phyloP scores from a whole-genome alignment of 2,113 vertebrate species.

The Clarias batrachus region DNA sequence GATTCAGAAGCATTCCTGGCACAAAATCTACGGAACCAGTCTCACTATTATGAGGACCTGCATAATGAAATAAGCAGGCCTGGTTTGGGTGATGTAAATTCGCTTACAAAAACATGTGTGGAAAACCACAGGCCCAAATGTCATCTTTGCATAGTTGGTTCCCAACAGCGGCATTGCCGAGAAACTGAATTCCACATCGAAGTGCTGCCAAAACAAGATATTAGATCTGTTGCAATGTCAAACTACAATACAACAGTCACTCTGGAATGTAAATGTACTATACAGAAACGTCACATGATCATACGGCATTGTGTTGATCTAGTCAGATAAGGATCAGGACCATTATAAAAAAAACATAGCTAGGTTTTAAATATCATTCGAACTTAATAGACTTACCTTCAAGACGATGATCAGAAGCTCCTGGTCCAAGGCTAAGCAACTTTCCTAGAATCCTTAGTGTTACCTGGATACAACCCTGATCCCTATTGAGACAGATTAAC shows the following conservation, averaged over 20 bases:
- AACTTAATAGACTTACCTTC: conserved; percentile 64
- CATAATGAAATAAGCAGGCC: conserved; percentile 39
- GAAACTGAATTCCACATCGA: conserved; percentile 90
- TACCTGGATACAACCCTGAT: conserved; percentile 69
- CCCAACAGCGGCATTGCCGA: conserved; percentile 89
- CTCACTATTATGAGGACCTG: conserved; percentile 13
- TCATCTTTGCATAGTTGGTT: conserved; percentile 84
- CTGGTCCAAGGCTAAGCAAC: conserved; percentile 55
- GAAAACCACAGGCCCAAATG: conserved; percentile 75
- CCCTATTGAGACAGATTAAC: conserved; percentile 60
- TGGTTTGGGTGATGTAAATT: conserved; percentile 26
- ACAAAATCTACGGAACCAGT: background rate
- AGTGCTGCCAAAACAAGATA: conserved; percentile 74
- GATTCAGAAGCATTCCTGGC: background rate
- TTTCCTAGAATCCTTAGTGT: conserved; percentile 62
- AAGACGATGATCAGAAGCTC: conserved; percentile 49
- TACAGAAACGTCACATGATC: conserved; percentile 26
- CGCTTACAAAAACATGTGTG: conserved; percentile 70
- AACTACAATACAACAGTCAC: conserved; percentile 15
- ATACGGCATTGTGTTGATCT: background rate
- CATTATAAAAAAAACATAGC: background rate
- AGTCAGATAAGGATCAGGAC: background rate
- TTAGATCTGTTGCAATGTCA: conserved; percentile 3
- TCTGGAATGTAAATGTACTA: background rate
- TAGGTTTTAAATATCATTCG: background rate